phyloP scores from a whole-genome alignment of 2,113 vertebrate genomes.

The Oryctolagus cuniculus region mOryCun1.1 NC_091450.1:26506001-26506500 shows the following conservation, averaged over 20 bases:
- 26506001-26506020: not conserved
- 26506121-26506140: not conserved
- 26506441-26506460: not conserved
- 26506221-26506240: conserved; percentile 74
- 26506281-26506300: conserved; percentile 88
- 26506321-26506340: conserved; percentile 75
- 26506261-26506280: conserved; percentile 94
- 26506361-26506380: conserved; percentile 82
- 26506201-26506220: not conserved
- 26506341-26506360: conserved; percentile 90
- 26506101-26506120: not conserved
- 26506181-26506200: not conserved
- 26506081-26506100: not conserved
- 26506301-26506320: conserved; percentile 90
- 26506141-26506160: not conserved
- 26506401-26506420: conserved; percentile 20
- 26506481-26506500: not conserved
- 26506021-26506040: not conserved
- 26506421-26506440: not conserved
- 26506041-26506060: not conserved
- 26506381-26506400: conserved; percentile 91
- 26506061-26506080: not conserved
- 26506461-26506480: not conserved
- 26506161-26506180: not conserved
- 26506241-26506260: conserved; percentile 85